These are phyloP conservation scores for Temnothorax nylanderi DNA, from an alignment of 1,140 invertebrate genomes.

Conservation along the genomic window DNA sequence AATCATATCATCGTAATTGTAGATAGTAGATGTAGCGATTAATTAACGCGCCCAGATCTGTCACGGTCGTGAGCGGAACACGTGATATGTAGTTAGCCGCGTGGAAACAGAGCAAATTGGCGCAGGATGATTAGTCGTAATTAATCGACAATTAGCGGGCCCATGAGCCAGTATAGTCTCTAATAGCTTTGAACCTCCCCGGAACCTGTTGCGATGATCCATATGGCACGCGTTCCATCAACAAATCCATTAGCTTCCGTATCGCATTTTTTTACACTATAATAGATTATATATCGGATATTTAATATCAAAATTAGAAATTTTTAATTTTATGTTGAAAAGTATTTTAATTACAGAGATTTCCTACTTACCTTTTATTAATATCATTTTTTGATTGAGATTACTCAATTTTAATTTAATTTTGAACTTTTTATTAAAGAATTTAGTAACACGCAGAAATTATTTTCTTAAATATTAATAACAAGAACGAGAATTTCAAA, in stretches of 20 bases:
- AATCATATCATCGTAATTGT: background rate
- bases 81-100: background rate
- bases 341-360: background rate
- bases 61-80: background rate
- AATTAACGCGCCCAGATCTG: constrained; percentile 44
- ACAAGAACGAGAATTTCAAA: background rate
- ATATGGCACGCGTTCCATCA: background rate
- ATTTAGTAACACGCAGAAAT: background rate
- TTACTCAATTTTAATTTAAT: background rate
- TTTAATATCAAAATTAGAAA: background rate
- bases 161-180: constrained; percentile 23
- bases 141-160: constrained; percentile 69
- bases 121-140: constrained; percentile 69
- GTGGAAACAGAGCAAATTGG: constrained; percentile 57
- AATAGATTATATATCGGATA: background rate
- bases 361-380: background rate
- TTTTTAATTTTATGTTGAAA: background rate
- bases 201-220: constrained; percentile 65
- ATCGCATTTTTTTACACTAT: background rate
- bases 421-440: background rate
- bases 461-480: background rate
- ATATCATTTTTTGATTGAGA: too few relatives aligned
- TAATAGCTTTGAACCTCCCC: constrained; percentile 52
- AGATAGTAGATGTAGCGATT: background rate
- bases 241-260: background rate